Evolutionary conservation across 2,113 vertebrate genomes (phyloP), one percentile per base, ranked within the genome.

Genomic region (Asarcornis scutulata): DNA sequence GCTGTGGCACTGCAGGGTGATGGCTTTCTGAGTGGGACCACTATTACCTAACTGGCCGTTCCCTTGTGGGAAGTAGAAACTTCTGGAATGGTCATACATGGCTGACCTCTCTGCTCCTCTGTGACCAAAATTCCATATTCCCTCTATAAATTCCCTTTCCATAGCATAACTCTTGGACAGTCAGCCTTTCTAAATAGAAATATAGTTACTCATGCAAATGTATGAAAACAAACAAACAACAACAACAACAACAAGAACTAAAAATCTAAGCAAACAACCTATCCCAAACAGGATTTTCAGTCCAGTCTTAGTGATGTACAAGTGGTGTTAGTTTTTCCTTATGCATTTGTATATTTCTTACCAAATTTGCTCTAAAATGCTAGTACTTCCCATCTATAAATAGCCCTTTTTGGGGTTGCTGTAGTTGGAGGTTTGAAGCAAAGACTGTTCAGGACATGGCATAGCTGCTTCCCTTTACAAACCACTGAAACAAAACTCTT

Each of bases 21-120:
- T n/a, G 36, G 40, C 8, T 87, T 79, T 67, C 44, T 21, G 27
- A 6, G 5, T 10, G 12, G 9, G 20, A 44, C 6, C 21, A 4
- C 9, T 36, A 71, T 7, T 18, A 6, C 17, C 25, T 56, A 53
- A 55, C 46, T 0, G 0, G 7, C 18, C 7, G 6, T 15, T 56
- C 17, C 22, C 14, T 16, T 7, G 4, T 7, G 36, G 18, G 23
- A 88, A 52, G 11, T 7, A 32, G 52, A 38, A 40, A 17, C 17
- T 52, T 8, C 29, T 27, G 13, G 10, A 76, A 53, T 18, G 17
- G 27, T 38, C 9, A 32, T 48, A 27, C 0, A 40, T 52, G 68
- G 17, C 9, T 55, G 15, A 34, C 9, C 13, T 26, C 17, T 78
- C 15, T 34, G 26, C n/a, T 58, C 31, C 58, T 85, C 29, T 21